Base-by-base conservation (phyloP, 2,113 vertebrate species). In the Canis aureus region DNA sequence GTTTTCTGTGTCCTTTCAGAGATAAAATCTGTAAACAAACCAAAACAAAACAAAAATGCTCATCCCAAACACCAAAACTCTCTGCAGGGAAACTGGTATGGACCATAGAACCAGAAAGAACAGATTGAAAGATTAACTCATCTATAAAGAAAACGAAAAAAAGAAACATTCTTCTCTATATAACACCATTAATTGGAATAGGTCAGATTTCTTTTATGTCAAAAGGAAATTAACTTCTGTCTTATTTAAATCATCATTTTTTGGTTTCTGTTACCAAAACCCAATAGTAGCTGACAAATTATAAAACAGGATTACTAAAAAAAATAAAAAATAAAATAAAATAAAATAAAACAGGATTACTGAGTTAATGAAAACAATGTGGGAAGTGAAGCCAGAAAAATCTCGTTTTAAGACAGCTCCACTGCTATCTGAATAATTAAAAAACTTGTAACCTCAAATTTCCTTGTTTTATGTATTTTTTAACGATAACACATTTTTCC, bases 401-500 rank as follows among this genome's bases (percentile, higher is more conserved):
- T 73, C 71, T 43, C 4, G 5, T 43, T 73, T 73, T 43, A 73
- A 43, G 71, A 43, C 35, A 43, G 35, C 22, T 43, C 11, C 35
- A 23, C 71, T 13, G 71, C 71, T 43, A 43, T 12, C 71, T 74
- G 71, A 74, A 43, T 74, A 74, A 43, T 74, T 43, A 12, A 74
- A 74, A 74, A 43, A 23, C 35, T 43, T 74, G 23, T 25, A 49
- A 49, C 23, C 11, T 74, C 73, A 49, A 43, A 49, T 49, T 74
- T 38, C 38, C 38, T 74, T 49, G 73, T 25, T 74, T 74, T 74
- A 74, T 74, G 43, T 74, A 49, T 49, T 74, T 49, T 74, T 74
- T 74, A 93, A 32, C 10, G 35, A 86, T 20, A 93, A 49, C 38
- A 57, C 49, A 59, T 76, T 85, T 94, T 95, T 76, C 82, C 83